Conservation (phyloP, 2,888 invertebrate genomes). For the Leptinotarsa rubiginosa region DNA sequence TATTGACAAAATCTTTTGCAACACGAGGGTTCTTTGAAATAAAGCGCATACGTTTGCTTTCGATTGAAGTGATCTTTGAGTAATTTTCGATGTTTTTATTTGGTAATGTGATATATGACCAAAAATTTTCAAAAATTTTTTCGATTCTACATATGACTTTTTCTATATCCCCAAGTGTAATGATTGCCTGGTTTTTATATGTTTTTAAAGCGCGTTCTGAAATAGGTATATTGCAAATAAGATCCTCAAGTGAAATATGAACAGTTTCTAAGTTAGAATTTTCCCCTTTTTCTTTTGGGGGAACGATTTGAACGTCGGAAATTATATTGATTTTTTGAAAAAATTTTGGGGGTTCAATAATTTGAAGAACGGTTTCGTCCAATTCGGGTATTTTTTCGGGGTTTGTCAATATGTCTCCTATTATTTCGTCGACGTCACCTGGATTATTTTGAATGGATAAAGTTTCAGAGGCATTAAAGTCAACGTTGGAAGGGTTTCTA, state of each 20-base stretch:
- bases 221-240: conserved; percentile 22
- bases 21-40: not conserved
- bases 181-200: conserved; percentile 30
- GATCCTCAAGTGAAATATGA: conserved; percentile 28
- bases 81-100: not conserved
- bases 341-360: not conserved
- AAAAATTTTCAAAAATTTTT: too few species aligned
- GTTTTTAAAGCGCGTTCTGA: conserved; percentile 27
- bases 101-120: not conserved
- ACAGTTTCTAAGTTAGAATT: conserved; percentile 18
- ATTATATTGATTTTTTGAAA: not conserved
- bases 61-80: not conserved
- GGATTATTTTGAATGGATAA: not conserved
- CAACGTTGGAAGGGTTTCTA: not conserved
- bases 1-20: not conserved
- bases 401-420: not conserved
- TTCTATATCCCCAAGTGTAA: conserved; percentile 4
- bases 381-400: not conserved
- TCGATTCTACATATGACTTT: too few species aligned
- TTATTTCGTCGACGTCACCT: not conserved
- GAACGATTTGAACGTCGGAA: not conserved
- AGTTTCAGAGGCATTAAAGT: conserved; percentile 4
- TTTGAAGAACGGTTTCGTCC: conserved; percentile 5
- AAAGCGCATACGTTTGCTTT: not conserved
- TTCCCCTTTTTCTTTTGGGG: not conserved